Base-by-base conservation (phyloP, 1,140 invertebrate species). In the Macrobrachium nipponense region DNA sequence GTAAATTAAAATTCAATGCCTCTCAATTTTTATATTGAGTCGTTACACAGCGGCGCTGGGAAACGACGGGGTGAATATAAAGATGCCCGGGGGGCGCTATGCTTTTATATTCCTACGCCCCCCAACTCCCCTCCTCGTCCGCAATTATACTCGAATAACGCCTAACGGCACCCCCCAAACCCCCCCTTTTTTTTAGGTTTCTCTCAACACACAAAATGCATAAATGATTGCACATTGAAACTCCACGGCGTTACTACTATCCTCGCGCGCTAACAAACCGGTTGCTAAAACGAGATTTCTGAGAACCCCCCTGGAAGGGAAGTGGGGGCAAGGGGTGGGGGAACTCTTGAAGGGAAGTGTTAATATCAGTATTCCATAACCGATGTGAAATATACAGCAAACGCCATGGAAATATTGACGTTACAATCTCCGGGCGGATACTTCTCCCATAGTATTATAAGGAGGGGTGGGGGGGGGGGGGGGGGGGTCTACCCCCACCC, bases 1-100 rank as follows among this genome's bases (percentile, higher is more conserved):
- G 76, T 36, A 80, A 68, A 79, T 80, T 86, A 80, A 86, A 64
- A 80, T 86, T 80, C 77, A 80, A 75, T 85, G 64, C 62, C 62
- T 70, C 66, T 73, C 78, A 43, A 44, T 72, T 86, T 64, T 86
- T 43, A 61, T 51, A 61, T 60, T 27, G 23, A 17, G 80, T 73
- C 27, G 59, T 60, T 44, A 62, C 61, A 36, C 36, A 36, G 43
- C 36, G 78, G n/a, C 36, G 60, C 27, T 23, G 62, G 20, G 60
- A 43, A 61, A 60, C n/a, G 44, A 64, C 20, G 43, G 78, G 5
- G 61, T 68, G 27, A 60, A 75, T 27, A 75, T 20, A 68, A 18
- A 70, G 20, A 58, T n/a, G 43, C 51, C 51, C 51, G 51, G 51
- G 51, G 12, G 8, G 8, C 27, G 59, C 64, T 27, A 15, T 59